Evolutionary conservation across 1,140 invertebrate genomes (phyloP).

Genomic region (Frieseomelitta varia): DNA sequence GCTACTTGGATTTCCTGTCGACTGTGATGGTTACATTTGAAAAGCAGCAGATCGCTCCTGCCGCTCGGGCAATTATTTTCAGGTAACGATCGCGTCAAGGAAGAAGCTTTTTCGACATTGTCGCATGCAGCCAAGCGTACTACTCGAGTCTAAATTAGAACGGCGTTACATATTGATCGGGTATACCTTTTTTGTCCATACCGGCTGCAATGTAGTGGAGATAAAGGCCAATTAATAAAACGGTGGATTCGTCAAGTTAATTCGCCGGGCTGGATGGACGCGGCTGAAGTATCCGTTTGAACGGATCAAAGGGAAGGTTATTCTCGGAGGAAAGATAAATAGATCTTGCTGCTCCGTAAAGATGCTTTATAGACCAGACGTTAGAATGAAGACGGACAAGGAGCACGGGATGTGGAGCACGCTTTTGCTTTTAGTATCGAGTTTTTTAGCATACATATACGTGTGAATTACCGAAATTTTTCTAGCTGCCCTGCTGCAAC

Average conservation of each 20-base stretch:
- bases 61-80: not conserved
- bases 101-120: not conserved
- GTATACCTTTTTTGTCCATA: conserved; percentile 67
- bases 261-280: conserved; percentile 25
- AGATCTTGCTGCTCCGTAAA: conserved; percentile 54
- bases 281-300: conserved; percentile 52
- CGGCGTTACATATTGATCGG: not conserved
- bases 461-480: not conserved
- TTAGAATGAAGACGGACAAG: conserved; percentile 47
- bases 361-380: conserved; percentile 54
- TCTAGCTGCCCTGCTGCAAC: no score
- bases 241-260: conserved; percentile 41
- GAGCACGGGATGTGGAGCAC: not conserved
- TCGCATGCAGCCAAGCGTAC: not conserved
- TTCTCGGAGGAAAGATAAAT: conserved; percentile 60
- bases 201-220: conserved; percentile 49
- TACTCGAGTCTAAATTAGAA: not conserved
- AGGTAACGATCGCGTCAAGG: not conserved
- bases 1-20: not conserved
- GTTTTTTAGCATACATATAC: no score
- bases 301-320: conserved; percentile 62
- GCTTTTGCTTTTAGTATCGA: conserved; percentile 44
- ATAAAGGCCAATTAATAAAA: conserved; percentile 44
- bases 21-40: not conserved
- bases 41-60: not conserved